Evolutionary conservation across 1,140 invertebrate genomes (phyloP).

Genomic region (Chrysoperla carnea): DNA sequence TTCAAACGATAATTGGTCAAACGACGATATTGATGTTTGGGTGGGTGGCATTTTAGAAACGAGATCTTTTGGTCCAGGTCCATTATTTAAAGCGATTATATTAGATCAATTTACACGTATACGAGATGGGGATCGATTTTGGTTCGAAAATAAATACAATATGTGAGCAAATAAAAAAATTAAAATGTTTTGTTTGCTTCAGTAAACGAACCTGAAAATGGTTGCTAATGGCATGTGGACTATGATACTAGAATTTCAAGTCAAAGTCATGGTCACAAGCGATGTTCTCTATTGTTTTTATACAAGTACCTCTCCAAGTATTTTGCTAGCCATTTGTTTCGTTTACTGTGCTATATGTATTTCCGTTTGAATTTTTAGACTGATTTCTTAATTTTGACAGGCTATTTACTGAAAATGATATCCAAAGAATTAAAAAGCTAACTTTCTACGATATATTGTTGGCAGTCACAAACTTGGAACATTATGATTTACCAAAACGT

Average conservation of each 20-base stretch:
- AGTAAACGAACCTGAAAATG: too few relatives aligned
- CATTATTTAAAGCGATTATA: constrained; percentile 35
- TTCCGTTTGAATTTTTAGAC: background rate
- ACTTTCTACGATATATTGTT: constrained; percentile 35
- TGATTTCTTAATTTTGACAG: constrained; percentile 24
- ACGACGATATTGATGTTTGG: constrained; percentile 40
- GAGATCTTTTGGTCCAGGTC: constrained; percentile 30
- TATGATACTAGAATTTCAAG: too few relatives aligned
- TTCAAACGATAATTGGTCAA: too few relatives aligned
- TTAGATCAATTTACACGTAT: constrained; percentile 34
- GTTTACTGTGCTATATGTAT: too few relatives aligned
- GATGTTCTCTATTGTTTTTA: too few relatives aligned
- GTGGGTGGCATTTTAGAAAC: constrained; percentile 52
- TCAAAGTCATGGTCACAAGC: too few relatives aligned
- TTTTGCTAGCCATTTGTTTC: too few relatives aligned
- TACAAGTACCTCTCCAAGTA: too few relatives aligned
- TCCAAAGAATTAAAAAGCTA: constrained; percentile 28
- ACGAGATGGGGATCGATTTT: constrained; percentile 35
- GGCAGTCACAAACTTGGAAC: constrained; percentile 29
- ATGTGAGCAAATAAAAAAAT: constrained; percentile 17
- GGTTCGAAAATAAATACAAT: constrained; percentile 34
- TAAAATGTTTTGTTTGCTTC: too few relatives aligned
- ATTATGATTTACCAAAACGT: constrained; percentile 33
- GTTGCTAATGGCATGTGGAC: background rate
- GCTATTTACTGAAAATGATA: constrained; percentile 35